Percentiles rank a stretch among this genome's conserved stretches.
Conservation (phyloP, 1,140 invertebrate genomes). For the Melipona quadrifasciata region DNA sequence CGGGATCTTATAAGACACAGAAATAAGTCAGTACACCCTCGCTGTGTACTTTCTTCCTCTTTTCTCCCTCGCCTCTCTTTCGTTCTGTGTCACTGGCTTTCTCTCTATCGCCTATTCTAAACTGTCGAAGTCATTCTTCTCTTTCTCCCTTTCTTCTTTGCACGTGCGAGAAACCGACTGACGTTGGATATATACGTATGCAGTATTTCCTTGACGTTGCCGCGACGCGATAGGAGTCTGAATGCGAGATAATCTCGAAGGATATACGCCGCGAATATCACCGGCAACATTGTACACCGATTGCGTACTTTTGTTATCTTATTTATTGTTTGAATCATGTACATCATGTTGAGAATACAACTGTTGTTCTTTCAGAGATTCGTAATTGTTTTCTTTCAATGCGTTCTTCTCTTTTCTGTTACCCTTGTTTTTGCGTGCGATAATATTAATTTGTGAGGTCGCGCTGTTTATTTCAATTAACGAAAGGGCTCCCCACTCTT, state of each 20-base stretch:
- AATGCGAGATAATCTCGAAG: background rate
- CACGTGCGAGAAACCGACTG: background rate
- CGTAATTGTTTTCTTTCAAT: constrained; percentile 3
- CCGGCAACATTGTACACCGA: background rate
- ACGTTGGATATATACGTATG: background rate
- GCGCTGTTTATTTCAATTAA: background rate
- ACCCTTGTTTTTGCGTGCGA: background rate
- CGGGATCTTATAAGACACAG: background rate
- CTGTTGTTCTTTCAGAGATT: constrained; percentile 36
- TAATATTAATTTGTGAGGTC: background rate
- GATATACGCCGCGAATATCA: background rate
- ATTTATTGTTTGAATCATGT: constrained; percentile 41
- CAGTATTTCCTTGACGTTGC: background rate
- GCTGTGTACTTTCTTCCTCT: background rate
- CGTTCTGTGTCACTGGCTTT: background rate
- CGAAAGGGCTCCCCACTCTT: too few species aligned
- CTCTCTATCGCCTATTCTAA: background rate
- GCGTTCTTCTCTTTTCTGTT: background rate
- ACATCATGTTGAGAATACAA: constrained; percentile 34
- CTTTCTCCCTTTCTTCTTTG: background rate
- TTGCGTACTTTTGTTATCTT: constrained; percentile 34
- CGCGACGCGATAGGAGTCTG: background rate
- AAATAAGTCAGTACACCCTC: background rate
- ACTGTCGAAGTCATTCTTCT: background rate
- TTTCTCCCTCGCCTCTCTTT: background rate